A percentile compares a stretch with the other conserved stretches of the same genome.
These are phyloP conservation scores for Paguma larvata DNA, from an alignment of 2,797 vertebrate species.

Conservation along the genomic window DNA sequence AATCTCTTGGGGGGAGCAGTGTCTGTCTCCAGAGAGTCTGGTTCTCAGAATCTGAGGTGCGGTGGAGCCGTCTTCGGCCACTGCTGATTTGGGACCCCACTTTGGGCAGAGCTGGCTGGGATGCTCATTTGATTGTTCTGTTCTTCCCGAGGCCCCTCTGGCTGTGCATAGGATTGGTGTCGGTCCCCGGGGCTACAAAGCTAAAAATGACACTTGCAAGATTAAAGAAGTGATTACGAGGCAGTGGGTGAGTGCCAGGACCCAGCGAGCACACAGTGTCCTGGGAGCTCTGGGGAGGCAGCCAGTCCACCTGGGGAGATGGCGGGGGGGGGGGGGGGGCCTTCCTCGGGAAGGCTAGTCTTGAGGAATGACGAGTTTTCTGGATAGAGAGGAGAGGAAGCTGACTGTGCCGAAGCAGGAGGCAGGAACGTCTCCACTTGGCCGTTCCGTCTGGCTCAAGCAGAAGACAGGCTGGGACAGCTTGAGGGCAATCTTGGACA, in stretches of 20 bases:
- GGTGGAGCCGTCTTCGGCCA: not conserved
- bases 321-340: not conserved
- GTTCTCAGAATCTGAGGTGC: not conserved
- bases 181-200: not conserved
- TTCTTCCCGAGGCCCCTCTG: not conserved
- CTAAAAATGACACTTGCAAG: conserved; percentile 4
- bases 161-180: not conserved
- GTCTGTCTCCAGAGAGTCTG: not conserved
- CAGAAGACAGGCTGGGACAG: not conserved
- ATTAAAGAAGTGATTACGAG: not conserved
- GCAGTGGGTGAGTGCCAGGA: not conserved
- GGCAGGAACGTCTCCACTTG: not conserved
- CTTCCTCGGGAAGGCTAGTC: not conserved
- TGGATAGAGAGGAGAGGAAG: not conserved
- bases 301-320: not conserved
- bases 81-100: not conserved
- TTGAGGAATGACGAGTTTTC: not conserved
- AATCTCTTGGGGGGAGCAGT: not conserved
- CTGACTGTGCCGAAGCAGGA: not conserved
- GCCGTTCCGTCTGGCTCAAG: not conserved
- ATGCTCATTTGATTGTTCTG: not conserved
- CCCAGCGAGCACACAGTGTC: not conserved
- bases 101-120: not conserved
- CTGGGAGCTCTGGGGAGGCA: not conserved
- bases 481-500: not conserved